A percentile compares a stretch with the other conserved stretches of the same genome.
Evolutionary conservation across 2,888 invertebrate genomes (phyloP).

Genomic region (Uropetala carovei): DNA sequence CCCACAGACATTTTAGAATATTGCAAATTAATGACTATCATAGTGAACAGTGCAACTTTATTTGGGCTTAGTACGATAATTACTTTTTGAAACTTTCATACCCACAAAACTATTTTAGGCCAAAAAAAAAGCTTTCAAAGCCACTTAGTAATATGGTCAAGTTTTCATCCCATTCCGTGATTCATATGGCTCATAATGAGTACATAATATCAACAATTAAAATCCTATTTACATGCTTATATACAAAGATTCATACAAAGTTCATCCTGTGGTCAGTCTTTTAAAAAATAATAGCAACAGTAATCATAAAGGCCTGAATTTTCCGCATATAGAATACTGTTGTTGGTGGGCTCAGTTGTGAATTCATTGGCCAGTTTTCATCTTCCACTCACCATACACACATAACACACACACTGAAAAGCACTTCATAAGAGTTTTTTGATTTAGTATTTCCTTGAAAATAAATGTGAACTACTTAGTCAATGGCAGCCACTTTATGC

Average conservation of each 20-base stretch:
- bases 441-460: slow-evolving; percentile 64
- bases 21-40: slow-evolving; percentile 64
- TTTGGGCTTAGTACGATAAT: slow-evolving; percentile 58
- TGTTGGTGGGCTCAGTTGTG: slow-evolving; percentile 63
- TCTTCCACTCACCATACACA: slow-evolving; percentile 36
- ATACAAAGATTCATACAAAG: slow-evolving; percentile 61
- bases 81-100: slow-evolving; percentile 50
- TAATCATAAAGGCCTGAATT: slow-evolving; percentile 63
- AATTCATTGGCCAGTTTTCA: slow-evolving; percentile 63
- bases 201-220: slow-evolving; percentile 63
- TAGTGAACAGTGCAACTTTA: slow-evolving; percentile 60
- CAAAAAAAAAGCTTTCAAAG: slow-evolving; percentile 62
- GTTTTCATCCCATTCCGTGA: slow-evolving; percentile 60
- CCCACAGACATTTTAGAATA: slow-evolving; percentile 63
- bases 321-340: slow-evolving; percentile 58
- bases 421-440: slow-evolving; percentile 53
- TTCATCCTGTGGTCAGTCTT: slow-evolving; percentile 59
- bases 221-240: slow-evolving; percentile 62
- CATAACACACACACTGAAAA: slow-evolving; percentile 52
- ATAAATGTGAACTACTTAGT: slow-evolving; percentile 63
- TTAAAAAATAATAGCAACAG: slow-evolving; percentile 64
- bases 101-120: slow-evolving; percentile 59
- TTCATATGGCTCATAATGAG: slow-evolving; percentile 62
- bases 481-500: slow-evolving; percentile 55
- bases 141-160: slow-evolving; percentile 64